Evolutionary conservation across 2,113 vertebrate genomes (phyloP).

Genomic region (Steatornis caripensis): DNA sequence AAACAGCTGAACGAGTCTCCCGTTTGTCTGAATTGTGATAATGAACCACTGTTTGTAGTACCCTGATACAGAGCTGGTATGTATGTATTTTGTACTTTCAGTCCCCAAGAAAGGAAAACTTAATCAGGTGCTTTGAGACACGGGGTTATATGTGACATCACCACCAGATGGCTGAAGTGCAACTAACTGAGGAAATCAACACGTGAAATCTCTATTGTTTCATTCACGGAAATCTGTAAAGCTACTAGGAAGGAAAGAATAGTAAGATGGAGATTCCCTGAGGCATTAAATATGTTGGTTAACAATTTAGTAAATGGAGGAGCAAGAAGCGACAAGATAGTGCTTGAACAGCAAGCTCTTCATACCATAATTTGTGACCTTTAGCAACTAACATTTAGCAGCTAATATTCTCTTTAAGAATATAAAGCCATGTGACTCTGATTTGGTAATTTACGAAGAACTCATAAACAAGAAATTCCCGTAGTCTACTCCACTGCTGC

Average conservation of each 20-base stretch:
- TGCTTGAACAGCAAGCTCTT: background rate
- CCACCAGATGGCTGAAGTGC: conserved; percentile 12
- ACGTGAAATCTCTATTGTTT: conserved; percentile 20
- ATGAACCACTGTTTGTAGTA: background rate
- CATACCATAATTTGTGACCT: background rate
- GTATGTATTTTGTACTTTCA: background rate
- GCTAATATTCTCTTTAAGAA: background rate
- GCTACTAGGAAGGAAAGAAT: background rate
- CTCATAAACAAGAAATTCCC: background rate
- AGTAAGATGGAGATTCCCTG: background rate
- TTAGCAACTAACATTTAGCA: conserved; percentile 15
- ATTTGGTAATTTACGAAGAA: background rate
- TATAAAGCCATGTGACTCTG: background rate
- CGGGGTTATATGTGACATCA: conserved; percentile 23
- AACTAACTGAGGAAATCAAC: background rate
- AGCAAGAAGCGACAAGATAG: conserved; percentile 14
- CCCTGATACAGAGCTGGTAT: background rate
- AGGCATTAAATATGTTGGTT: background rate
- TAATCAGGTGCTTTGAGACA: background rate
- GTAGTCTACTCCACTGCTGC: background rate
- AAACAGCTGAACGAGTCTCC: conserved; percentile 11
- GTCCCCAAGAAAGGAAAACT: background rate
- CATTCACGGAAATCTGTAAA: background rate
- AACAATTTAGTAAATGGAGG: background rate
- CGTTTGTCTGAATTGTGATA: conserved; percentile 17